Conservation (phyloP, 2,888 invertebrate species). For the Drosophila niveifrons region DNA sequence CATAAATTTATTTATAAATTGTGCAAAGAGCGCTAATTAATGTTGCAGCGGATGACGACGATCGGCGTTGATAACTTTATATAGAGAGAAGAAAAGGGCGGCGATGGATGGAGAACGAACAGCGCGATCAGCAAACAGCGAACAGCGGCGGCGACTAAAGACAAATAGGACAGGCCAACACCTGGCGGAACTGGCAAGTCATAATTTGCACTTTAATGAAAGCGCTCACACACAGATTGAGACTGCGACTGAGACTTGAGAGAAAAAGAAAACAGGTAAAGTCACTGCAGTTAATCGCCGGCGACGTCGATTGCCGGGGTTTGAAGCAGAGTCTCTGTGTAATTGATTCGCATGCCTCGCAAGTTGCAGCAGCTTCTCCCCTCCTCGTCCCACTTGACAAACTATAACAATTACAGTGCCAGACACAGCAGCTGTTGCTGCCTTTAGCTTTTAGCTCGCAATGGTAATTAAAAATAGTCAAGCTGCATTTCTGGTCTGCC, state of each 20-base stretch:
- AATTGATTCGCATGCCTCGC: constrained; percentile 74
- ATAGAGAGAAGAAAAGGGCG: constrained; percentile 62
- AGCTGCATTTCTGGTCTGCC: constrained; percentile 70
- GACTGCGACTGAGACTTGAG: background rate
- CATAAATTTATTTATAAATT: constrained; percentile 48
- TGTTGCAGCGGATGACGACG: constrained; percentile 61
- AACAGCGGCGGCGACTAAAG: constrained; percentile 54
- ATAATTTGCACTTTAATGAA: constrained; percentile 84
- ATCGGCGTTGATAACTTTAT: constrained; percentile 76
- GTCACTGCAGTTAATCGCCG: constrained; percentile 79
- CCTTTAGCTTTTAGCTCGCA: constrained; percentile 46
- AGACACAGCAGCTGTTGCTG: constrained; percentile 41
- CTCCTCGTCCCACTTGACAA: constrained; percentile 60
- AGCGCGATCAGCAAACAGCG: too few relatives aligned
- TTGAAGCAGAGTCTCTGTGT: constrained; percentile 38
- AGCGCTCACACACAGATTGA: constrained; percentile 42
- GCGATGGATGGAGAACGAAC: constrained; percentile 13
- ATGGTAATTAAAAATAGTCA: constrained; percentile 80
- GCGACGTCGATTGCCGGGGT: constrained; percentile 58
- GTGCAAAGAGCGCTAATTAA: constrained; percentile 75
- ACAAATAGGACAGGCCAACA: constrained; percentile 81
- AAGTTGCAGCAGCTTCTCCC: constrained; percentile 15
- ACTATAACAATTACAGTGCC: constrained; percentile 75
- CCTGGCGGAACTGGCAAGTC: constrained; percentile 84
- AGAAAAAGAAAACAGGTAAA: constrained; percentile 62